phyloP scores from a whole-genome alignment of 30 jellyfish, hydroid and myxozoan genomes.

The Aurelia aurita complex sp. Pacific region DNA sequence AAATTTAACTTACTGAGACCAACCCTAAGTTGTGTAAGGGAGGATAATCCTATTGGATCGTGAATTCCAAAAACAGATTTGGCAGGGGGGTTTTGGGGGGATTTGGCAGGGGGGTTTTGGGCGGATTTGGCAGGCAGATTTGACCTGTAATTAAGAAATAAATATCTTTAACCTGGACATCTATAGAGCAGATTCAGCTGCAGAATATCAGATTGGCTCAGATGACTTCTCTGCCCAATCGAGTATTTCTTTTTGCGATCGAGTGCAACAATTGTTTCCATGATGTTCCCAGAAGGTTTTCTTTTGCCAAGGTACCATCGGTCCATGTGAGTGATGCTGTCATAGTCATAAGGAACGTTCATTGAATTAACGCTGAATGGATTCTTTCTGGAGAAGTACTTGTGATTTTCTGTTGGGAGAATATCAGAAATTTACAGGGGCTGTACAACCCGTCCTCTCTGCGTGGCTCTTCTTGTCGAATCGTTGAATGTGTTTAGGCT shows the following conservation, averaged over 20 bases:
- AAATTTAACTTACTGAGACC: too few species aligned
- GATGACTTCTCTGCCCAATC: slow-evolving; percentile 54
- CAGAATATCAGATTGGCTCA: slow-evolving; percentile 51
- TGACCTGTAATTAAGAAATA: too few species aligned
- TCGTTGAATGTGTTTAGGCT: too few species aligned
- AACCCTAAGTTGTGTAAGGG: too few species aligned
- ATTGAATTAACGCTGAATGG: slow-evolving; percentile 49
- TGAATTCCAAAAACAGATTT: too few species aligned
- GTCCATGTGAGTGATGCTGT: slow-evolving; percentile 57
- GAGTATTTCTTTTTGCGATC: slow-evolving; percentile 47
- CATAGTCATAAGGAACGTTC: slow-evolving; percentile 57
- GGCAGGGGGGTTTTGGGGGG: too few species aligned
- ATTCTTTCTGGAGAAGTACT: slow-evolving; percentile 37
- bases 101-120: too few species aligned
- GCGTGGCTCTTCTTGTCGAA: too few species aligned
- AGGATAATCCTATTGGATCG: too few species aligned
- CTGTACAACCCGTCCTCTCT: too few species aligned
- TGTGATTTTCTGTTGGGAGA: slow-evolving; percentile 24
- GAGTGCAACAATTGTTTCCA: slow-evolving; percentile 22
- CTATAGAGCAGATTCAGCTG: slow-evolving; percentile 55
- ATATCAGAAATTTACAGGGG: too few species aligned
- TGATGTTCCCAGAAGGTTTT: slow-evolving; percentile 22
- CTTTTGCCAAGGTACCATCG: slow-evolving; percentile 61
- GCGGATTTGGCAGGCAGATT: too few species aligned
- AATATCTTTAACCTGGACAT: slow-evolving; percentile 31